phyloP scores from a whole-genome alignment of 64 coral and sea anemone species.

The Actinia equina region DNA sequence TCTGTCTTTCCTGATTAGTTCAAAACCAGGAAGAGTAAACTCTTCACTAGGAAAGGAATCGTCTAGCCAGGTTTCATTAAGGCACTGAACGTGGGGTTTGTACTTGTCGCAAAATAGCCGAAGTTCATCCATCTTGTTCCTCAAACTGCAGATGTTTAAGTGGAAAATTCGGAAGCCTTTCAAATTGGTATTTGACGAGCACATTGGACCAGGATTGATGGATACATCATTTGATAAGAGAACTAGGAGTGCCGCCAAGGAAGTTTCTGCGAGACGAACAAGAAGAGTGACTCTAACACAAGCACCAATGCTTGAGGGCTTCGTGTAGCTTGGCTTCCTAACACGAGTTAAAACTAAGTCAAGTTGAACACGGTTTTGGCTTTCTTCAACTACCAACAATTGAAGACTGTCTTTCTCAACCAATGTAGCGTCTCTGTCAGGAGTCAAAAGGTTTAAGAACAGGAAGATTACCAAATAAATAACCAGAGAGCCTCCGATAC shows the following conservation, averaged over 20 bases:
- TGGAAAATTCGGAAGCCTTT: constrained; percentile 58
- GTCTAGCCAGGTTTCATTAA: constrained; percentile 69
- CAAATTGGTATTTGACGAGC: neutral
- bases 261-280: neutral
- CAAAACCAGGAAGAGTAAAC: constrained; percentile 39
- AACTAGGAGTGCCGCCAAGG: neutral
- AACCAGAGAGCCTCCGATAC: too few species aligned
- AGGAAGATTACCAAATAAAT: too few species aligned
- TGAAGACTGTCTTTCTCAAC: too few species aligned
- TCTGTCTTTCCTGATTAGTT: neutral
- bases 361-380: too few species aligned
- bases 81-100: constrained; percentile 45
- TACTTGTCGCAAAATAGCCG: constrained; percentile 48
- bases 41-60: constrained; percentile 54
- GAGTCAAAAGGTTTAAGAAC: too few species aligned
- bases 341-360: too few species aligned
- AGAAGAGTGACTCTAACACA: too few species aligned
- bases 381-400: too few species aligned
- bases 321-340: too few species aligned
- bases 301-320: too few species aligned
- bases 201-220: neutral
- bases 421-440: too few species aligned
- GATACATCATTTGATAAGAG: neutral
- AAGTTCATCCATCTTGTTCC: constrained; percentile 57
- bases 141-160: constrained; percentile 50